Evolutionary conservation across 1,140 invertebrate species (phyloP).

Genomic region (Psix sp.): DNA sequence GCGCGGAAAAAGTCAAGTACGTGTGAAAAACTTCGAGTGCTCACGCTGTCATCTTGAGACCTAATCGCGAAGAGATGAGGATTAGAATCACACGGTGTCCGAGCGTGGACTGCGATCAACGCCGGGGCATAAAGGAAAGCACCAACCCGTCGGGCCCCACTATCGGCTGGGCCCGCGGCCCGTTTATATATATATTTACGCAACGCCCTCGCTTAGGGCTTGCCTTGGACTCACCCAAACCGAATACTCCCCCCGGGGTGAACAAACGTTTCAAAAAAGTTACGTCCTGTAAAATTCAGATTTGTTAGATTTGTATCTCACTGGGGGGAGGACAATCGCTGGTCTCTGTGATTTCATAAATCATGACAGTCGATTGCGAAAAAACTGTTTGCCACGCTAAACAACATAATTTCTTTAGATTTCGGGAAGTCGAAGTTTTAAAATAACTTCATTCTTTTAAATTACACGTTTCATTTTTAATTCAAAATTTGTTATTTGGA

Average conservation of each 20-base stretch:
- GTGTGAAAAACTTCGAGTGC: no score
- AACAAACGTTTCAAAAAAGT: neutral
- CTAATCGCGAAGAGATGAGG: slow-evolving; percentile 10
- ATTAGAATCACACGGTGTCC: slow-evolving; percentile 50
- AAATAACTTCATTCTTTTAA: no score
- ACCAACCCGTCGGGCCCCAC: slow-evolving; percentile 25
- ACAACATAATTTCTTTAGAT: no score
- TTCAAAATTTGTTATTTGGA: no score
- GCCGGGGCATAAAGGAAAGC: slow-evolving; percentile 61
- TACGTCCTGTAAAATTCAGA: no score
- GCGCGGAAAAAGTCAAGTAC: neutral
- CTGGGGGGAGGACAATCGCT: no score
- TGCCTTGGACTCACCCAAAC: slow-evolving; percentile 20
- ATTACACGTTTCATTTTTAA: no score
- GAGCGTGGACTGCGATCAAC: slow-evolving; percentile 60
- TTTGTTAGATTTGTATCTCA: no score
- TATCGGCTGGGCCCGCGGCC: slow-evolving; percentile 30
- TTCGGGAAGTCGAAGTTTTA: no score
- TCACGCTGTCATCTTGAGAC: slow-evolving; percentile 13
- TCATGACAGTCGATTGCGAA: no score
- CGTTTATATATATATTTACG: slow-evolving; percentile 53
- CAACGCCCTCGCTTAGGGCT: slow-evolving; percentile 41
- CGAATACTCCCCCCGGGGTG: neutral
- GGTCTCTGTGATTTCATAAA: no score
- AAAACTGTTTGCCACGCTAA: no score